Percentiles rank a stretch among this genome's conserved stretches.
phyloP scores from a whole-genome alignment of 1,140 invertebrate genomes.

The Mercenaria mercenaria region DNA sequence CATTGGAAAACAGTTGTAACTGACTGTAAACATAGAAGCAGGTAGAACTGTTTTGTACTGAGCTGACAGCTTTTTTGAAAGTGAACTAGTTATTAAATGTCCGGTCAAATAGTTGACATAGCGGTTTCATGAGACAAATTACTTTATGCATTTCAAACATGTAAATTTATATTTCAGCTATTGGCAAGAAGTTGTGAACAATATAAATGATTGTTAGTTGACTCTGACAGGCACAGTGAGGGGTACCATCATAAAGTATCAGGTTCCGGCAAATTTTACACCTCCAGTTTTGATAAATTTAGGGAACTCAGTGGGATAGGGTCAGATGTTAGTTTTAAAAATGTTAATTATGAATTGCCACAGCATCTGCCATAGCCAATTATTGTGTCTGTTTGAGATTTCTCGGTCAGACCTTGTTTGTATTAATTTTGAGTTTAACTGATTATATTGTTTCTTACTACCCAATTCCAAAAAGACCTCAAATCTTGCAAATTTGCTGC shows the following conservation, averaged over 20 bases:
- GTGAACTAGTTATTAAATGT: no score
- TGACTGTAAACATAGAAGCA: no score
- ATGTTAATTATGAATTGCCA: constrained; percentile 31
- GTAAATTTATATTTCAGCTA: neutral
- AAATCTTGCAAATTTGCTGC: no score
- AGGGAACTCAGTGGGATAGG: constrained; percentile 1
- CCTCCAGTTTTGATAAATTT: constrained; percentile 34
- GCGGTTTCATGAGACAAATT: neutral
- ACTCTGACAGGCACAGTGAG: neutral
- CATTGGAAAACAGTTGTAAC: no score
- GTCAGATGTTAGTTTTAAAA: constrained; percentile 48
- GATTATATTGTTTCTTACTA: no score
- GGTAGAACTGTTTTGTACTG: no score
- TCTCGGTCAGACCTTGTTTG: neutral
- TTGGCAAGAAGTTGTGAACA: neutral
- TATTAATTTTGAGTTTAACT: no score
- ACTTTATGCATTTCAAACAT: neutral
- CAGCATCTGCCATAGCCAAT: neutral
- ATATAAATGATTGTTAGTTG: constrained; percentile 28
- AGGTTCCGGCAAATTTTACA: constrained; percentile 28
- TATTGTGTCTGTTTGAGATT: constrained; percentile 1
- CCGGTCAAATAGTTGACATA: no score
- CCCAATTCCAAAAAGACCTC: no score
- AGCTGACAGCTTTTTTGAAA: no score
- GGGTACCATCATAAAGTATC: constrained; percentile 21